These are phyloP conservation scores for Miichthys miiuy DNA, from an alignment of 2,797 vertebrate genomes.

Conservation along the genomic window DNA sequence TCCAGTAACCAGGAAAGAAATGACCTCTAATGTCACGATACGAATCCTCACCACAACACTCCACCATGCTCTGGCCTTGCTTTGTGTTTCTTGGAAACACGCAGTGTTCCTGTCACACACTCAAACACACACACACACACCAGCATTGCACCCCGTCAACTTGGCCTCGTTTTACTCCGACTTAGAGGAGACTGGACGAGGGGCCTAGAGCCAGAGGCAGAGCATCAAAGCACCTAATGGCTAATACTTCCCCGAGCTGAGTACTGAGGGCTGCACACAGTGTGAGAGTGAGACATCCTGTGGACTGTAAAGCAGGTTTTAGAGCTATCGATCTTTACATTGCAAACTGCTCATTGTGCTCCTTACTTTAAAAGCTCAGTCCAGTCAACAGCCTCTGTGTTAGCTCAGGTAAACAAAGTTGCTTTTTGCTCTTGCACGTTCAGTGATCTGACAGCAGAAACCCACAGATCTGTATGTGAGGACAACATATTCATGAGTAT, in stretches of 20 bases:
- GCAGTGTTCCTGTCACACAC: slow-evolving; percentile 44
- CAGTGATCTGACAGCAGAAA: no score
- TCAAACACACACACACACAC: background rate
- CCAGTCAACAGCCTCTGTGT: no score
- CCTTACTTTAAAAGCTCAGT: no score
- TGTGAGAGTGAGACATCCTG: background rate
- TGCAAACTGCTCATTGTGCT: slow-evolving; percentile 1
- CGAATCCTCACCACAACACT: background rate
- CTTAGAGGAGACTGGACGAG: slow-evolving; percentile 33
- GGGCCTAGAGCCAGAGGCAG: slow-evolving; percentile 47
- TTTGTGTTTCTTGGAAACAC: no score
- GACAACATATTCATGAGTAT: no score
- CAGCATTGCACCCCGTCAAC: slow-evolving; percentile 29
- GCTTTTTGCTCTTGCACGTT: no score
- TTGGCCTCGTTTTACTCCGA: slow-evolving; percentile 64
- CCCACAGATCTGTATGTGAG: no score
- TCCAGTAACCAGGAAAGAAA: background rate
- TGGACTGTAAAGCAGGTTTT: slow-evolving; percentile 7
- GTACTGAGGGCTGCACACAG: slow-evolving; percentile 3
- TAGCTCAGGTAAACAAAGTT: no score
- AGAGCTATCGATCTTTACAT: slow-evolving; percentile 34
- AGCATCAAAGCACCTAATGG: slow-evolving; percentile 59
- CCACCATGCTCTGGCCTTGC: slow-evolving; percentile 8
- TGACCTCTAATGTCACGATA: background rate
- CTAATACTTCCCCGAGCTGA: slow-evolving; percentile 47